These are phyloP conservation scores for Catocala nupta DNA, from an alignment of 2,888 invertebrate species.

Conservation along the genomic window DNA sequence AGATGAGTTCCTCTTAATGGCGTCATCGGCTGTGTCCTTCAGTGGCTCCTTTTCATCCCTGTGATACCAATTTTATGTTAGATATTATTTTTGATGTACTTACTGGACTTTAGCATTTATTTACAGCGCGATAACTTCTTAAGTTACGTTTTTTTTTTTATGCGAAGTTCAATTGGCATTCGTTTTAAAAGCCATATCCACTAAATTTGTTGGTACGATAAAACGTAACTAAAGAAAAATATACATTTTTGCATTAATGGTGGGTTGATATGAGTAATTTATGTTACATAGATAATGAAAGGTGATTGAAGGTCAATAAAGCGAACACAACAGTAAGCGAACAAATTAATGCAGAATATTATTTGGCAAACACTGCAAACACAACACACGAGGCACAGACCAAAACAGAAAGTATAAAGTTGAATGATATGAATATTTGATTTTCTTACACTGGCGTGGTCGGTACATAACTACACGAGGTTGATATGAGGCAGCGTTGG, in stretches of 20 bases:
- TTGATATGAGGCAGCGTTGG: constrained; percentile 83
- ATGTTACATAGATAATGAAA: constrained; percentile 36
- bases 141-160: constrained; percentile 23
- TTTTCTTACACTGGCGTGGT: constrained; percentile 90
- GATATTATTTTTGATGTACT: constrained; percentile 2
- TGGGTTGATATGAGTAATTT: constrained; percentile 29
- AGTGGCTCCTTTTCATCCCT: constrained; percentile 95
- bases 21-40: constrained; percentile 89
- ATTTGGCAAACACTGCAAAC: constrained; percentile 44
- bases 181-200: not conserved
- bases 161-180: not conserved
- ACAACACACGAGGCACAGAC: constrained; percentile 51
- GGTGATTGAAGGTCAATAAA: constrained; percentile 40
- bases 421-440: constrained; percentile 55
- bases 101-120: constrained; percentile 44
- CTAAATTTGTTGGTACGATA: not conserved
- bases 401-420: constrained; percentile 37
- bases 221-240: constrained; percentile 34
- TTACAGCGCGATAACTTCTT: constrained; percentile 41
- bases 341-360: constrained; percentile 38
- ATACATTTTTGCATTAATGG: constrained; percentile 29
- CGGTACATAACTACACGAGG: constrained; percentile 85
- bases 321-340: constrained; percentile 46
- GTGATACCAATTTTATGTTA: constrained; percentile 48
- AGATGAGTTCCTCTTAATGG: constrained; percentile 91